Conservation (phyloP, 2,113 vertebrate genomes). For the Lophotis ruficrista region DNA sequence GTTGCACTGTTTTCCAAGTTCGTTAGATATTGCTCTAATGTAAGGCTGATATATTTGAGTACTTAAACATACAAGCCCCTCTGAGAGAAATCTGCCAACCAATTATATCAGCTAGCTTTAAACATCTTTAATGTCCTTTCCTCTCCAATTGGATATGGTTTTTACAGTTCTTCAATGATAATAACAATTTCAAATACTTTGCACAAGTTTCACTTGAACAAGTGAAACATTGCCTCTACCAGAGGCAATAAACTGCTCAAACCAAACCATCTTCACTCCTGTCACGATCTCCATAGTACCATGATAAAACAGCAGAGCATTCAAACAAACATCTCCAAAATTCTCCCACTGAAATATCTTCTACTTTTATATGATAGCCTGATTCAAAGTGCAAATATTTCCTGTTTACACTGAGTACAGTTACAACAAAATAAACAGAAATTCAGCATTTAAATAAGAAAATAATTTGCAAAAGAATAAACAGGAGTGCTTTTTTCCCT, state of each 20-base stretch:
- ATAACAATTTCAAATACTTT: not conserved
- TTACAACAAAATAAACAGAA: not conserved
- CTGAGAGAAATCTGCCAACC: not conserved
- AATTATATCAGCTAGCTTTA: not conserved
- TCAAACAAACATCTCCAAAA: not conserved
- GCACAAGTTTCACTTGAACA: not conserved
- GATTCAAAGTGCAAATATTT: conserved; percentile 25
- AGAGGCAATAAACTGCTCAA: not conserved
- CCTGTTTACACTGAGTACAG: not conserved
- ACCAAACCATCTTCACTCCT: not conserved
- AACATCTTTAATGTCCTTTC: not conserved
- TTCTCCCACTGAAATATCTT: not conserved
- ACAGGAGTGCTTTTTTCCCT: not conserved
- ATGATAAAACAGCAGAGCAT: not conserved
- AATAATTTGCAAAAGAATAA: not conserved
- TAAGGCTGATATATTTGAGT: not conserved
- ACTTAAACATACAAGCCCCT: not conserved
- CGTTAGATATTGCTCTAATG: not conserved
- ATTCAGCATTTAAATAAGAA: not conserved
- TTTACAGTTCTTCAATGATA: not conserved
- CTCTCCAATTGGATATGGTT: not conserved
- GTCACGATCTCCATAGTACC: not conserved
- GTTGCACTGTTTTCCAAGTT: not conserved
- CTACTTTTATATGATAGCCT: not conserved
- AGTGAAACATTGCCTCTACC: no score